Conservation (phyloP, 2,888 invertebrate species). For the Morpho helenor region DNA sequence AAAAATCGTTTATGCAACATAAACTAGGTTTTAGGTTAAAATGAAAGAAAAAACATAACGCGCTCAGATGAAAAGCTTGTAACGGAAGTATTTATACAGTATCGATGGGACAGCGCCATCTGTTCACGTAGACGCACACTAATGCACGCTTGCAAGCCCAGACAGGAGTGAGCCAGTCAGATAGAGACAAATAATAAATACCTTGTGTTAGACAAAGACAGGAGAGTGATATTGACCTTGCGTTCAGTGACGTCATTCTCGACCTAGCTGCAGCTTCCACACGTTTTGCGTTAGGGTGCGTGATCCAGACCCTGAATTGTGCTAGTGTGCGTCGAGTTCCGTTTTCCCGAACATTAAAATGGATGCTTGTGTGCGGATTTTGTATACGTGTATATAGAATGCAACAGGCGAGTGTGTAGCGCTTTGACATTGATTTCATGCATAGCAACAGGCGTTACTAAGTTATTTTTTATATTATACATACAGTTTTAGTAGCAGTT, state of each 20-base stretch:
- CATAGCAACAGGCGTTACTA: slow-evolving; percentile 32
- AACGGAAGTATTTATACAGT: slow-evolving; percentile 17
- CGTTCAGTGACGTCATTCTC: slow-evolving; percentile 78
- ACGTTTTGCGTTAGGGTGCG: slow-evolving; percentile 47
- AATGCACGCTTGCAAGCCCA: slow-evolving; percentile 49
- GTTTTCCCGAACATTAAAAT: slow-evolving; percentile 27
- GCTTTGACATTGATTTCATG: slow-evolving; percentile 70
- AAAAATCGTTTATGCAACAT: no score
- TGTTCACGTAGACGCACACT: slow-evolving; percentile 27
- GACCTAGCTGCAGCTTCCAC: slow-evolving; percentile 78
- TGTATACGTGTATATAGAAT: slow-evolving; percentile 19
- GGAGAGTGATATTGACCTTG: slow-evolving; percentile 75
- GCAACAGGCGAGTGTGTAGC: slow-evolving; percentile 52
- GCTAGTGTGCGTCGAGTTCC: slow-evolving; percentile 36
- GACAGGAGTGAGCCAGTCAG: slow-evolving; percentile 58
- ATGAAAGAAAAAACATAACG: not conserved
- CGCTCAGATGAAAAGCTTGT: slow-evolving; percentile 12
- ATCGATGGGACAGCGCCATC: slow-evolving; percentile 13
- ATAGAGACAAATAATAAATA: slow-evolving; percentile 36
- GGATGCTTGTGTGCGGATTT: slow-evolving; percentile 16
- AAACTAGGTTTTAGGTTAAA: not conserved
- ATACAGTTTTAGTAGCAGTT: not conserved
- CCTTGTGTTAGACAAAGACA: slow-evolving; percentile 38
- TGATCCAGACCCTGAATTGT: slow-evolving; percentile 72
- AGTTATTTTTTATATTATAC: slow-evolving; percentile 18